Evolutionary conservation across 2,888 invertebrate species (phyloP).

Genomic region (Tetranychus truncatus): DNA sequence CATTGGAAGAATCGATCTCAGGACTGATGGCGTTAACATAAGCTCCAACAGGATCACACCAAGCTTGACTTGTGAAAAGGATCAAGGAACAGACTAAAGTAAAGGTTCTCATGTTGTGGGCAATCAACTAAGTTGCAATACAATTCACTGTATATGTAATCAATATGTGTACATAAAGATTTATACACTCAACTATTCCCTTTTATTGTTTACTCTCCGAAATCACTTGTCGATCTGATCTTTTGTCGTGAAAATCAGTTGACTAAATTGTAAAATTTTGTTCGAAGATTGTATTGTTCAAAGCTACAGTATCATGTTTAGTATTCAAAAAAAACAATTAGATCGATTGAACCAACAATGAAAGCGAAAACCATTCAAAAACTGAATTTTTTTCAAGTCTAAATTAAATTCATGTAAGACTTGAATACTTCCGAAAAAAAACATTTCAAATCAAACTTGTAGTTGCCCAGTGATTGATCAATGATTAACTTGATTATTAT

Average conservation of each 20-base stretch:
- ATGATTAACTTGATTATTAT: not conserved
- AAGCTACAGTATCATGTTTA: not conserved
- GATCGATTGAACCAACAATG: not conserved
- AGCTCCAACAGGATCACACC: not conserved
- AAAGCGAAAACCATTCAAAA: not conserved
- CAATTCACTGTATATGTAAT: not conserved
- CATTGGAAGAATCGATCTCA: not conserved
- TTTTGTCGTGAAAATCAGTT: not conserved
- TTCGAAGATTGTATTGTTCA: not conserved
- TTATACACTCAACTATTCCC: not conserved
- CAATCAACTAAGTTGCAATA: not conserved
- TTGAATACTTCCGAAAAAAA: not conserved
- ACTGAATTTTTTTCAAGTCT: not conserved
- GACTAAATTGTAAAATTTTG: not conserved
- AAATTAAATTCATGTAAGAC: not conserved
- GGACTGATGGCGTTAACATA: not conserved
- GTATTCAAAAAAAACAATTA: not conserved
- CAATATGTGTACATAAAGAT: not conserved
- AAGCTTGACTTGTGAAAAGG: not conserved
- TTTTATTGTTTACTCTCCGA: not conserved
- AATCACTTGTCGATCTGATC: not conserved
- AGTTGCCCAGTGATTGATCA: not conserved
- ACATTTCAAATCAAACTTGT: not conserved
- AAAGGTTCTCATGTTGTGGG: not conserved
- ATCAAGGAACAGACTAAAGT: not conserved